phyloP scores from a whole-genome alignment of 1,140 invertebrate genomes.

The Drosophila pachea region DNA sequence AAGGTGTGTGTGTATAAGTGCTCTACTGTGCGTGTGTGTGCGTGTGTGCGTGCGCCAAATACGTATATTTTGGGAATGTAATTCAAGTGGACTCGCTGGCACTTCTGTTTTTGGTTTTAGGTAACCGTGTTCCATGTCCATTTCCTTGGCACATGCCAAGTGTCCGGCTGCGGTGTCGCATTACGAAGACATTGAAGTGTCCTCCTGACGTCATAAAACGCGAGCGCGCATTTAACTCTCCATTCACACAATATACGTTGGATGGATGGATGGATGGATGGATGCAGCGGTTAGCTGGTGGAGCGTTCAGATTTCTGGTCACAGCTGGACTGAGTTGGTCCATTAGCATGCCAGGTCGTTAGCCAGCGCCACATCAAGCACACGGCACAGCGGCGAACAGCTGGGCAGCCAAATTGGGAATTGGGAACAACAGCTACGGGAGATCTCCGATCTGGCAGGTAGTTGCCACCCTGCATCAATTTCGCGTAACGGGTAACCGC shows the following conservation, averaged over 20 bases:
- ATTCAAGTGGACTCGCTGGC: constrained; percentile 67
- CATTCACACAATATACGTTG: constrained; percentile 9
- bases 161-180: constrained; percentile 43
- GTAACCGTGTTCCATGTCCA: constrained; percentile 51
- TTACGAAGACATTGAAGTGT: constrained; percentile 58
- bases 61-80: constrained; percentile 56
- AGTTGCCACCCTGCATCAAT: constrained; percentile 37
- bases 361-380: background rate
- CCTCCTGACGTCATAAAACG: constrained; percentile 39
- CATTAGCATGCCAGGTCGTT: background rate
- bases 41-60: constrained; percentile 30
- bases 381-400: constrained; percentile 44
- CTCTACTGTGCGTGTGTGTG: constrained; percentile 7
- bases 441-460: constrained; percentile 36
- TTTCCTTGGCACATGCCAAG: constrained; percentile 75
- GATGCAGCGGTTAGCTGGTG: background rate
- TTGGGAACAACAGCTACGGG: too few species aligned
- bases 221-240: too few species aligned
- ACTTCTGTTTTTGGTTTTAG: constrained; percentile 69
- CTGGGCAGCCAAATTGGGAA: constrained; percentile 68
- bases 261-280: constrained; percentile 9
- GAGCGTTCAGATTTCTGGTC: constrained; percentile 32
- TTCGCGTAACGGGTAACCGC: constrained; percentile 71
- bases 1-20: too few species aligned
- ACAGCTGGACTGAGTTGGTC: constrained; percentile 44